Evolutionary conservation across 2,113 vertebrate genomes (phyloP), one percentile per base, ranked within the genome.

Genomic region (Myotis davidii): DNA sequence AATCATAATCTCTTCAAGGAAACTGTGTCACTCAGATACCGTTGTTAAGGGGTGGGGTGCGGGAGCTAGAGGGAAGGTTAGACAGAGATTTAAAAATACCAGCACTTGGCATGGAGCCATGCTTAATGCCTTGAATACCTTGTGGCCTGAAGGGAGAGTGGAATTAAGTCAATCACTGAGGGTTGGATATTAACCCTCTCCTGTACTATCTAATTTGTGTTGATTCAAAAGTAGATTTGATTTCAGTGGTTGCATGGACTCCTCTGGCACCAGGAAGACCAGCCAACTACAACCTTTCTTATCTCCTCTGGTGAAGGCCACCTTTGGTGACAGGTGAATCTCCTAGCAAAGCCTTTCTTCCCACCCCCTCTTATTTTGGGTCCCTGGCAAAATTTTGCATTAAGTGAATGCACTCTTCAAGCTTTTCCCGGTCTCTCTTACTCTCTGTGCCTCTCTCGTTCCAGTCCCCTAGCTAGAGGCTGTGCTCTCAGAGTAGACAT

Each of bases 181-280:
- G 83, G 23, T 27, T 95, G 95, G 64, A n/a, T 74, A 45, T 61
- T 88, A 50, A 61, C 42, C 34, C 92, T 92, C 73, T 54, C 54
- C 45, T 73, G 21, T 50, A 18, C 34, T 48, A 42, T 67, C 69
- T 82, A 94, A 94, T 79, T 69, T 84, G 76, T 27, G 13, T 76
- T 78, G 79, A 86, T 83, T 94, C 67, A 81, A 94, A 94, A 79
- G 82, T 83, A 91, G 34, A 73, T 70, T 83, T 85, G 67, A 89
- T 76, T 56, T n/a, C 27, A 85, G 6, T 29, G 12, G 74, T 48
- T 82, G 4, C 11, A 2, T 69, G 59, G 21, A 48, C 18, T 90
- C 20, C 54, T 94, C 18, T 3, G n/a, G 42, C 14, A 83, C 8
- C 25, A 77, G 82, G 50, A 45, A 88, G 50, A 77, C 7, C 34